Evolutionary conservation across 2,888 invertebrate genomes (phyloP).

Genomic region (Malthinus flaveolus): DNA sequence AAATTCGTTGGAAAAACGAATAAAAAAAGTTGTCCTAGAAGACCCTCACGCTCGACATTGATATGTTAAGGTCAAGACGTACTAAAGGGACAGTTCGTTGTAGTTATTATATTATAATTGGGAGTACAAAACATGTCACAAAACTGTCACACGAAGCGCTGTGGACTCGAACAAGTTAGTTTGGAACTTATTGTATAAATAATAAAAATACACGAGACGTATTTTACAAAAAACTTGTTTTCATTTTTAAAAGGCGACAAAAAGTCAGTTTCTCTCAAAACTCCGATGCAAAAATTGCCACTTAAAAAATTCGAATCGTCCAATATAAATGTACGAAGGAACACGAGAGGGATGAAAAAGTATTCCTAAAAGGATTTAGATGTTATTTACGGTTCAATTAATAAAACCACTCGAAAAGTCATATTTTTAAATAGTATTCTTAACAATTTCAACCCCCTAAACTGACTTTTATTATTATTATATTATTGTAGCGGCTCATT

Average conservation of each 20-base stretch:
- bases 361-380: conserved; percentile 15
- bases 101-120: conserved; percentile 48
- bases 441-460: background rate
- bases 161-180: conserved; percentile 38
- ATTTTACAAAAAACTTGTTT: conserved; percentile 21
- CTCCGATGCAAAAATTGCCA: background rate
- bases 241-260: conserved; percentile 1
- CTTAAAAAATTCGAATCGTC: too few relatives aligned
- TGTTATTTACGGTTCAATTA: conserved; percentile 33
- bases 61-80: conserved; percentile 38
- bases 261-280: background rate
- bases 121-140: conserved; percentile 49
- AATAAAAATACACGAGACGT: conserved; percentile 24
- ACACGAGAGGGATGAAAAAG: conserved; percentile 13
- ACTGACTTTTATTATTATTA: conserved; percentile 7
- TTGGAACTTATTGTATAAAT: conserved; percentile 27
- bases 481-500: too few relatives aligned
- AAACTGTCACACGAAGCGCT: conserved; percentile 44
- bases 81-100: conserved; percentile 45
- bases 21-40: background rate
- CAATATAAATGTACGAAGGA: conserved; percentile 11
- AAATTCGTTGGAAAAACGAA: background rate
- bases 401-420: conserved; percentile 30
- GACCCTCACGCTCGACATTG: conserved; percentile 13
- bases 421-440: conserved; percentile 17